These are phyloP conservation scores for Rynchops niger DNA, from an alignment of 2,113 vertebrate genomes.

Conservation along the genomic window DNA sequence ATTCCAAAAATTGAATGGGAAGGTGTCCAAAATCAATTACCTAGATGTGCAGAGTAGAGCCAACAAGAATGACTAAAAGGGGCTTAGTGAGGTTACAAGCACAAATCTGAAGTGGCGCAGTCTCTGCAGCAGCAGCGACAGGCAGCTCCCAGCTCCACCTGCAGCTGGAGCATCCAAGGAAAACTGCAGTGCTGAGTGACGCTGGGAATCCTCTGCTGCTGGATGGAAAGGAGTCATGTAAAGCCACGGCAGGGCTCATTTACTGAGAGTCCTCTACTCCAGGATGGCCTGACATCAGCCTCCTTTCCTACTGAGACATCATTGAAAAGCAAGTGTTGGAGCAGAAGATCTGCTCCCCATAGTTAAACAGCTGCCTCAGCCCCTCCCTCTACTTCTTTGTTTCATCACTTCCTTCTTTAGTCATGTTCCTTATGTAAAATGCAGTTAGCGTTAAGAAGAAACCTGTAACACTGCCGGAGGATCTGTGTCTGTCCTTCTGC, in stretches of 20 bases:
- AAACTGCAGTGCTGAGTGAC: accelerated
- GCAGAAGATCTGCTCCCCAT: neutral
- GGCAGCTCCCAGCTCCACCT: neutral
- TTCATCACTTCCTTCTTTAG: neutral
- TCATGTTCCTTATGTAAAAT: neutral
- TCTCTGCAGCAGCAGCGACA: neutral
- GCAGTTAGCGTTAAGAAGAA: neutral
- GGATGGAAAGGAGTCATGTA: neutral
- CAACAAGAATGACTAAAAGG: neutral
- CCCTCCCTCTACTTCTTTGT: neutral
- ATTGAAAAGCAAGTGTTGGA: neutral
- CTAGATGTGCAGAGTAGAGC: neutral
- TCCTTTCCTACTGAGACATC: neutral
- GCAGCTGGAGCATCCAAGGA: accelerated
- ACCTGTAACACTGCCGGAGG: accelerated
- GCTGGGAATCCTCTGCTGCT: accelerated
- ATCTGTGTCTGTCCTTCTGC: neutral
- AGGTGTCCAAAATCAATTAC: neutral
- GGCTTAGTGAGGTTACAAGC: neutral
- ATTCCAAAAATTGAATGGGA: neutral
- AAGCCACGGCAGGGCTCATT: neutral
- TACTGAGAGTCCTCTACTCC: too few species aligned
- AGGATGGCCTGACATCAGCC: accelerated
- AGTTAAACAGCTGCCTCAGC: neutral
- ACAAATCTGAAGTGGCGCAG: neutral